Evolutionary conservation across 1,140 invertebrate species (phyloP).

Genomic region (Leptinotarsa lineolata): DNA sequence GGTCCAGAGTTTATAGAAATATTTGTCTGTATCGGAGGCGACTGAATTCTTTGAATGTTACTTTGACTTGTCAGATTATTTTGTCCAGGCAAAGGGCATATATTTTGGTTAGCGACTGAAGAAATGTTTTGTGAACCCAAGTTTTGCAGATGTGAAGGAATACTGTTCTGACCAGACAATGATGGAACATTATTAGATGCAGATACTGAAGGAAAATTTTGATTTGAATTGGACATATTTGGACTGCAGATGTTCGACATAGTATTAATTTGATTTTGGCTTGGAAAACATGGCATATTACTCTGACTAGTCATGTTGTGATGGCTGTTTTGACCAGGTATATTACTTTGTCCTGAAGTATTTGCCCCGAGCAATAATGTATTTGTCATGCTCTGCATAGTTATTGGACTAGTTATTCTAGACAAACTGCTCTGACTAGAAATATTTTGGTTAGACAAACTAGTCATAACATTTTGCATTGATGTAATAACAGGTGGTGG

Average conservation of each 20-base stretch:
- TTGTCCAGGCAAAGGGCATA: not conserved
- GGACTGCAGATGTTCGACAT: not conserved
- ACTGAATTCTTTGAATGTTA: conserved; percentile 20
- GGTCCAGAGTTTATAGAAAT: conserved; percentile 9
- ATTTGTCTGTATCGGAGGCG: conserved; percentile 9
- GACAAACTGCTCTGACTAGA: conserved; percentile 7
- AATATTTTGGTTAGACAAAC: conserved; percentile 11
- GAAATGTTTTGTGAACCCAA: not conserved
- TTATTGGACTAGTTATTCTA: conserved; percentile 1
- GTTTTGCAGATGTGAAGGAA: not conserved
- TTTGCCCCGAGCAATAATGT: not conserved
- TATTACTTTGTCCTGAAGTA: not conserved
- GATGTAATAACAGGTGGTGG: conserved; percentile 15
- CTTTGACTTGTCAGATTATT: not conserved
- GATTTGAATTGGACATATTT: conserved; percentile 20
- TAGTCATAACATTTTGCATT: not conserved
- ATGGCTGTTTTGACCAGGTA: not conserved
- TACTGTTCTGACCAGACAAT: not conserved
- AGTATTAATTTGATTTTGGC: not conserved
- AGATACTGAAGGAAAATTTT: conserved; percentile 15
- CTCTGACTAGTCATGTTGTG: conserved; percentile 9
- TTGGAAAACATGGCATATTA: not conserved
- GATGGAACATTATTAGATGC: conserved; percentile 23
- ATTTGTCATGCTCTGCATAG: conserved; percentile 2
- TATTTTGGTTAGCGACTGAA: not conserved